A percentile compares a stretch with the other conserved stretches of the same genome.
Evolutionary conservation across 2,797 vertebrate genomes (phyloP).

Genomic region (Smutsia gigantea): DNA sequence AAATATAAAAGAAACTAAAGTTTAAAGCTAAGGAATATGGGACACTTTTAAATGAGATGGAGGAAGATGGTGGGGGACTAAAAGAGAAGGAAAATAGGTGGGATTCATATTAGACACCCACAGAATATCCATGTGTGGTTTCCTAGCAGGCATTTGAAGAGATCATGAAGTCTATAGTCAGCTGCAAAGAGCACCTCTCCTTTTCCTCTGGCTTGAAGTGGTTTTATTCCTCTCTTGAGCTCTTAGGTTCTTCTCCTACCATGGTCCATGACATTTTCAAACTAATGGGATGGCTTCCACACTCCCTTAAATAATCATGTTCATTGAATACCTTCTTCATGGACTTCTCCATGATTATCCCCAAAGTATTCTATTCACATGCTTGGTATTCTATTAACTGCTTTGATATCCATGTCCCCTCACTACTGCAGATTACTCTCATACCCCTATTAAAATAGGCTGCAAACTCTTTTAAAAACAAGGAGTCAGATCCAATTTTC

Average conservation of each 20-base stretch:
- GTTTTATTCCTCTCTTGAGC: neutral
- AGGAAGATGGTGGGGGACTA: neutral
- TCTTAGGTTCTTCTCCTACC: neutral
- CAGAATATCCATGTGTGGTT: neutral
- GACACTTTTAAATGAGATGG: neutral
- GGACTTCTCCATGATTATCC: neutral
- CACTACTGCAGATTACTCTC: neutral
- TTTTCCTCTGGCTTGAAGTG: neutral
- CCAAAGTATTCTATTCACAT: neutral
- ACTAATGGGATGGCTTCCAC: neutral
- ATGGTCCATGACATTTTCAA: neutral
- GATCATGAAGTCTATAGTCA: neutral
- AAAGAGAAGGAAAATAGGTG: neutral
- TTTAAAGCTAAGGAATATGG: neutral
- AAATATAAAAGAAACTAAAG: neutral
- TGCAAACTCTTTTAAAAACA: neutral
- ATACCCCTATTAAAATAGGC: neutral
- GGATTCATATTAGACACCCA: neutral
- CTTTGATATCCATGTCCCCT: neutral
- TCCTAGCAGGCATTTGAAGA: neutral
- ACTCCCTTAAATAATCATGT: neutral
- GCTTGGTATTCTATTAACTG: neutral
- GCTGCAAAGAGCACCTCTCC: neutral
- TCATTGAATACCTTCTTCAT: neutral
- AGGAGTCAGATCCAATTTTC: neutral